Evolutionary conservation across 2,797 vertebrate species (phyloP), one percentile per base, ranked within the genome.

Genomic region (Liasis olivaceus): DNA sequence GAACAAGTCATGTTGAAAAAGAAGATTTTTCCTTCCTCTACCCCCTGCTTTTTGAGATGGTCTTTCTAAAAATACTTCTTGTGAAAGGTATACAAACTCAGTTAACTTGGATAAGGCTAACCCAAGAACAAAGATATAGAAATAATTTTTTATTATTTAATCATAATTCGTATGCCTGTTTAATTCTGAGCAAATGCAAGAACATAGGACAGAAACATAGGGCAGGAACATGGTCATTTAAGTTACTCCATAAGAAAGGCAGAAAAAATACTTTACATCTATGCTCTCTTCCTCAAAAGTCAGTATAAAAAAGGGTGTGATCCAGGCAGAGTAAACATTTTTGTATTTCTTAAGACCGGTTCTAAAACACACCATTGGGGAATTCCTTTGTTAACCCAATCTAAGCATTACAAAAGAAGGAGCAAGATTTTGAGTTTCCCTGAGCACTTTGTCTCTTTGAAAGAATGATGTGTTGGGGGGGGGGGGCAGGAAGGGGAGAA

Each of bases 81-180:
- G 15, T 60, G 62, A 89, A 69, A 69, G 89, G 24, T 90, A 88
- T 90, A 13, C 92, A 91, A 95, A 51, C 60, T 81, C 93, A 92
- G 59, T 24, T 93, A 91, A 90, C 0, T 0, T 22, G 90, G 56
- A 58, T 58, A 81, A 93, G 51, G 28, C 60, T n/a, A 54, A 95
- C 91, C 81, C 87, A 92, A 26, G 93, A 91, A 24, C 1, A 94
- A 92, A 94, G 5, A 2, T 89, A 95, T 95, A 8, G 3, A 94
- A 94, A 89, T 93, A 11, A 1, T 77, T 88, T 94, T 96, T 54
- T 77, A 81, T 94, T 94, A 47, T 47, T 0, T 93, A 64, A 64
- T 86, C 24, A 88, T 92, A 87, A 20, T 93, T 90, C 86, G 31
- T 31, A 88, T 84, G 58, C 24, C 92, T 2, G 84, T 94, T 69